Evolutionary conservation across 2,797 vertebrate genomes (phyloP).

Genomic region (Phalloptychus januarius): DNA sequence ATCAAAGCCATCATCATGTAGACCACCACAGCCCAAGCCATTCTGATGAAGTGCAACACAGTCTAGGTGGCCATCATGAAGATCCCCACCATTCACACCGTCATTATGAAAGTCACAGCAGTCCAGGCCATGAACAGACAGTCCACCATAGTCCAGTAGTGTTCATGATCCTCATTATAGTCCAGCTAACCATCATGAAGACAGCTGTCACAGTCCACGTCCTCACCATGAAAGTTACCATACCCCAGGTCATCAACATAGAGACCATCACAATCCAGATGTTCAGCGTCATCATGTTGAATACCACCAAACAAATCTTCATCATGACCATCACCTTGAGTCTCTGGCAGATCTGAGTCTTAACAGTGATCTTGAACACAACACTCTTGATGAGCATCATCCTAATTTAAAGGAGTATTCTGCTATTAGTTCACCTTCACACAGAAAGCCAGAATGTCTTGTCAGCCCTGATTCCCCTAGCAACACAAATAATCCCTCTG

Average conservation of each 20-base stretch:
- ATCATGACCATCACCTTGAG: conserved; percentile 21
- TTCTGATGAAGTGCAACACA: conserved; percentile 6
- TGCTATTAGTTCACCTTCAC: conserved; percentile 18
- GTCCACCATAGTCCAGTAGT: not conserved
- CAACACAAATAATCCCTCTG: conserved; percentile 50
- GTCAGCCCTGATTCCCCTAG: conserved; percentile 53
- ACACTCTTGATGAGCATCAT: conserved; percentile 11
- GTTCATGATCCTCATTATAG: not conserved
- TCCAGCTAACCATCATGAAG: not conserved
- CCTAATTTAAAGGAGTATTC: conserved; percentile 26
- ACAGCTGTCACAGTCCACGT: conserved; percentile 10
- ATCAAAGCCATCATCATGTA: not conserved
- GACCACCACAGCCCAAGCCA: not conserved
- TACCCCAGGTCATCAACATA: conserved; percentile 13
- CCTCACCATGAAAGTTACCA: conserved; percentile 13
- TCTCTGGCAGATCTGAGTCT: conserved; percentile 31
- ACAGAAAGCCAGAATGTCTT: conserved; percentile 36
- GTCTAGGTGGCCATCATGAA: not conserved
- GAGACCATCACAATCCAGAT: conserved; percentile 7
- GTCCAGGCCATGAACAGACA: not conserved
- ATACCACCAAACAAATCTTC: conserved; percentile 5
- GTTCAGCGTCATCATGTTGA: conserved; percentile 16
- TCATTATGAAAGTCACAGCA: conserved; percentile 17
- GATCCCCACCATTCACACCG: conserved; percentile 8
- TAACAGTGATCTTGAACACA: conserved; percentile 16